Conservation (phyloP, 2,797 vertebrate species). For the Lutjanus campechanus region DNA sequence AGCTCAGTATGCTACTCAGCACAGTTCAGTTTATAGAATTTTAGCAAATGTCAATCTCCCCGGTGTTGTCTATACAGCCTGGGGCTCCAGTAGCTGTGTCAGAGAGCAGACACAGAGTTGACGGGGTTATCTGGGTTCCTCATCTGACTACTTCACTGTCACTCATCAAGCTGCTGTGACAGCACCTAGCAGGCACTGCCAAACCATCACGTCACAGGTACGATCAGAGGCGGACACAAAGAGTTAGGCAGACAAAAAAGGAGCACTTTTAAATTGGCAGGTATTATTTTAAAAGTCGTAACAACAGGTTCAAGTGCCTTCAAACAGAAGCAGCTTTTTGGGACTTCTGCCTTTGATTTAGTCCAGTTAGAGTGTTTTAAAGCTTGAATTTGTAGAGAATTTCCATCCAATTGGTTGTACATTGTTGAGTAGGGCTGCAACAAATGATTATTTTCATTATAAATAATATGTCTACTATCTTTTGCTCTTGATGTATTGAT, state of each 20-base stretch:
- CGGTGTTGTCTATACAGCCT: conserved; percentile 57
- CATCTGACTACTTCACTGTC: conserved; percentile 68
- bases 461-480: background rate
- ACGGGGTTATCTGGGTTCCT: conserved; percentile 72
- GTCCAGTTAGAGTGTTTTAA: background rate
- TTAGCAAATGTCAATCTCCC: conserved; percentile 61
- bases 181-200: conserved; percentile 60
- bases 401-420: background rate
- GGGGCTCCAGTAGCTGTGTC: conserved; percentile 53
- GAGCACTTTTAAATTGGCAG: conserved; percentile 30
- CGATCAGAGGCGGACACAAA: conserved; percentile 45
- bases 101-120: conserved; percentile 55
- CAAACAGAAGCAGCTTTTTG: background rate
- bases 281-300: conserved; percentile 31
- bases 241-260: conserved; percentile 8
- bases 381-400: background rate
- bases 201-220: conserved; percentile 58
- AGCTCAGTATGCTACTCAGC: conserved; percentile 42
- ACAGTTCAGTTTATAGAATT: conserved; percentile 58
- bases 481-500: background rate
- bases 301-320: conserved; percentile 1
- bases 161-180: conserved; percentile 71
- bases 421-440: background rate
- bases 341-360: conserved; percentile 2
- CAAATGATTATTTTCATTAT: background rate